These are phyloP conservation scores for Heterotilapia buettikoferi DNA, from an alignment of 2,113 vertebrate species.

Conservation along the genomic window DNA sequence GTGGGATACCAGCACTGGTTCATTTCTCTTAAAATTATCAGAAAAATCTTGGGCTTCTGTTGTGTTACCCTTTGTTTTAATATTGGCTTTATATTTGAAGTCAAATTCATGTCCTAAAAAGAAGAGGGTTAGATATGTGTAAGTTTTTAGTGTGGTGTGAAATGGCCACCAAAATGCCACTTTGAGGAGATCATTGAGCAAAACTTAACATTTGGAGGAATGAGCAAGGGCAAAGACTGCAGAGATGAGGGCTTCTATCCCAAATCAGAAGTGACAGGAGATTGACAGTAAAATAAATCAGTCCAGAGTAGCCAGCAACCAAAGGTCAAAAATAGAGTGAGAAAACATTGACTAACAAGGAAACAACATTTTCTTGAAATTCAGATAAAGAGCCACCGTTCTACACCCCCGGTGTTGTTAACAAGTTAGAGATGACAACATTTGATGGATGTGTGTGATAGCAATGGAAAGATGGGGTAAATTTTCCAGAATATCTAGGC, in stretches of 20 bases:
- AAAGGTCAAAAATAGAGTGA: constrained; percentile 62
- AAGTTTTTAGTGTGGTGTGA: background rate
- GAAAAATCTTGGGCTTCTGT: background rate
- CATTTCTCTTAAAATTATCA: background rate
- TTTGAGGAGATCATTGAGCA: background rate
- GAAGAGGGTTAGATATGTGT: background rate
- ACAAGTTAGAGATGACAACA: constrained; percentile 35
- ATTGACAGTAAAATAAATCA: constrained; percentile 71
- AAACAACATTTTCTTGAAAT: constrained; percentile 49
- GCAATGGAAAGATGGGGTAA: background rate
- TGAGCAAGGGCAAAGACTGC: constrained; percentile 63
- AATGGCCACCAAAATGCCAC: background rate
- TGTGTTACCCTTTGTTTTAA: background rate
- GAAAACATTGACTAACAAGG: constrained; percentile 59
- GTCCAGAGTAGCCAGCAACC: constrained; percentile 59
- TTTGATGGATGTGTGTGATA: constrained; percentile 24
- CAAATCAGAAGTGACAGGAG: constrained; percentile 71
- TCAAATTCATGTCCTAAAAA: background rate
- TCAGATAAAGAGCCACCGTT: constrained; percentile 40
- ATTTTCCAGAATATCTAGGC: background rate
- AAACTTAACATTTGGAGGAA: constrained; percentile 54
- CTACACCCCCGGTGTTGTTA: constrained; percentile 42
- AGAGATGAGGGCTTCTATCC: constrained; percentile 41
- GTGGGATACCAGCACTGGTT: background rate
- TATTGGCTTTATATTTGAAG: background rate